phyloP scores from a whole-genome alignment of 2,888 invertebrate species.

The Flexamia atlantica region DNA sequence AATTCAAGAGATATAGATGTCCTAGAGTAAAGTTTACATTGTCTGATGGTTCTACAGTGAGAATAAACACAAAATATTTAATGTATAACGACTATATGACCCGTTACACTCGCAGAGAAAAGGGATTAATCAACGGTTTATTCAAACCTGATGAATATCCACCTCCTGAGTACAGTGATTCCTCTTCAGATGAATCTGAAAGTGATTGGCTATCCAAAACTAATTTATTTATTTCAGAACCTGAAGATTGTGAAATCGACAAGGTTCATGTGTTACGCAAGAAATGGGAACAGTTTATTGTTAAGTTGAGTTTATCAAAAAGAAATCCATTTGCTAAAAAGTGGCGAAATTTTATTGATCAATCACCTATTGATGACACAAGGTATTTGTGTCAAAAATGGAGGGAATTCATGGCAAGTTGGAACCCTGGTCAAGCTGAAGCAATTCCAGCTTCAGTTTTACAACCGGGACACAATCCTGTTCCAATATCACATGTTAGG shows the following conservation, averaged over 20 bases:
- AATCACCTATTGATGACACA: not conserved
- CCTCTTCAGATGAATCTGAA: not conserved
- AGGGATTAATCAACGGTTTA: not conserved
- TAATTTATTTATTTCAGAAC: constrained; percentile 23
- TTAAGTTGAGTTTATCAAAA: constrained; percentile 15
- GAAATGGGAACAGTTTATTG: not conserved
- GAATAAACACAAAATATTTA: not conserved
- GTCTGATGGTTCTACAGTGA: not conserved
- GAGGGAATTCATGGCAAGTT: not conserved
- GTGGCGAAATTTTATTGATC: not conserved
- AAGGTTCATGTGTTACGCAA: not conserved
- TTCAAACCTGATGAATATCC: not conserved
- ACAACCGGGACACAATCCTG: not conserved
- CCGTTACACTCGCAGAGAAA: not conserved
- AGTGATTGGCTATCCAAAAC: not conserved
- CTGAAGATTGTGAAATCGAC: not conserved
- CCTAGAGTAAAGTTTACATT: not conserved
- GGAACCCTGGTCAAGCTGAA: not conserved
- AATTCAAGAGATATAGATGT: not conserved
- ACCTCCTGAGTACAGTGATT: constrained; percentile 25
- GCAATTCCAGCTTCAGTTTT: not conserved
- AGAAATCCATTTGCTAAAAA: constrained; percentile 16
- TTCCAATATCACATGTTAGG: not conserved
- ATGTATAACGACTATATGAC: not conserved
- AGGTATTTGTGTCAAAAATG: constrained; percentile 2